Evolutionary conservation across 2,888 invertebrate genomes (phyloP).

Genomic region (Cryptosula pallasiana): DNA sequence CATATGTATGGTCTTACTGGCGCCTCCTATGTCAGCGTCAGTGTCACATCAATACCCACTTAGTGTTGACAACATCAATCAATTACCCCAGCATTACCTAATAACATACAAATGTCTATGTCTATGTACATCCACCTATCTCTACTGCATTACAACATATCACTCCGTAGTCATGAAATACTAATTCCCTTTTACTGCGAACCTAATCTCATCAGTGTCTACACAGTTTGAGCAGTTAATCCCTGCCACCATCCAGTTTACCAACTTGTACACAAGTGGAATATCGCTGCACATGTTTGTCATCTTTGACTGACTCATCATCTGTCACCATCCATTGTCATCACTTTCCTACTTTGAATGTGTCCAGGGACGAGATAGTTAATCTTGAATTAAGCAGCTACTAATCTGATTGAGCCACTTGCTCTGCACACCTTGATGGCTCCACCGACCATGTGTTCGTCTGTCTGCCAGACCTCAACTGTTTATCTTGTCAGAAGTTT

Average conservation of each 20-base stretch:
- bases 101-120: background rate
- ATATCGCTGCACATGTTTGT: background rate
- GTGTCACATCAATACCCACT: slow-evolving; percentile 16
- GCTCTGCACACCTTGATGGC: no score
- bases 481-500: no score
- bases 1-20: background rate
- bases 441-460: no score
- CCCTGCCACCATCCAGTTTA: background rate
- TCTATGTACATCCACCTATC: no score
- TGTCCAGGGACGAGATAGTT: background rate
- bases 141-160: no score
- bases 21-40: slow-evolving; percentile 3
- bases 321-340: background rate
- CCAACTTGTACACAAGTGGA: background rate
- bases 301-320: background rate
- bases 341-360: background rate
- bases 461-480: no score
- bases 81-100: background rate
- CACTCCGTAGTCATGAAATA: no score
- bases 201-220: no score
- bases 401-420: no score
- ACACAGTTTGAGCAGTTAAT: no score
- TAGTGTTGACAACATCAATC: background rate
- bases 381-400: background rate
- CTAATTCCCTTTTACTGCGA: no score